Percentiles rank a stretch among this genome's conserved stretches.
These are phyloP conservation scores for Lanistes nyassanus DNA, from an alignment of 1,140 invertebrate genomes.

Conservation along the genomic window DNA sequence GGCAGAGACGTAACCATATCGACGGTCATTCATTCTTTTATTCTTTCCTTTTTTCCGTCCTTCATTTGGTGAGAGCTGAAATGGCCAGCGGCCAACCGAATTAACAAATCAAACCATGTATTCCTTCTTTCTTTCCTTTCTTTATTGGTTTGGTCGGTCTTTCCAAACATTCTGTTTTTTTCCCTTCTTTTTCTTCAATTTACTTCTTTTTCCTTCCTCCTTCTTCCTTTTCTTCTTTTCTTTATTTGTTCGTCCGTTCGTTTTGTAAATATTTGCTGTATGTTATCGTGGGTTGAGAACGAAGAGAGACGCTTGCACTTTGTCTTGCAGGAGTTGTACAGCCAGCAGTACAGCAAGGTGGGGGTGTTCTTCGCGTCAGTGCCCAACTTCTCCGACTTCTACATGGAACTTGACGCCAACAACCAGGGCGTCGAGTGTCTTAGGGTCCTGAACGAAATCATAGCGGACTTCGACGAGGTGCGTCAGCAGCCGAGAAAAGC, in stretches of 20 bases:
- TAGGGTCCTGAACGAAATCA: constrained; percentile 94
- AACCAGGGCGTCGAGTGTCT: constrained; percentile 94
- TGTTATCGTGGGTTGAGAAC: no score
- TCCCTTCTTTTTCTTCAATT: background rate
- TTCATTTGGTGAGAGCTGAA: no score
- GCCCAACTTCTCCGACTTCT: constrained; percentile 96
- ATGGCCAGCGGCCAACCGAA: no score
- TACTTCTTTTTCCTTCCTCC: background rate
- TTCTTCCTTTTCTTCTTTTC: background rate
- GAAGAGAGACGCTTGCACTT: no score
- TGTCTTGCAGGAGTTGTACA: constrained; percentile 84
- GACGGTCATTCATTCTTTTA: no score
- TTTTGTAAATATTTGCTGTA: no score
- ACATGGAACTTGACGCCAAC: constrained; percentile 88
- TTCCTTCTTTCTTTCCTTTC: no score
- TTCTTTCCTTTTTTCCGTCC: background rate
- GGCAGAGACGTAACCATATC: no score
- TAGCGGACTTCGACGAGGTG: constrained; percentile 91
- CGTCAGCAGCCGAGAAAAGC: background rate
- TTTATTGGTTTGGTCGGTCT: no score
- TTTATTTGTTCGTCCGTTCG: background rate
- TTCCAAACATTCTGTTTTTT: constrained; percentile 1
- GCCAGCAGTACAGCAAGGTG: constrained; percentile 90
- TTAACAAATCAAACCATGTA: no score
- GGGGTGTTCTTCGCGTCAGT: constrained; percentile 94